Evolutionary conservation across 2,888 invertebrate species (phyloP), one percentile per base, ranked within the genome.

Genomic region (Perdita meconis): DNA sequence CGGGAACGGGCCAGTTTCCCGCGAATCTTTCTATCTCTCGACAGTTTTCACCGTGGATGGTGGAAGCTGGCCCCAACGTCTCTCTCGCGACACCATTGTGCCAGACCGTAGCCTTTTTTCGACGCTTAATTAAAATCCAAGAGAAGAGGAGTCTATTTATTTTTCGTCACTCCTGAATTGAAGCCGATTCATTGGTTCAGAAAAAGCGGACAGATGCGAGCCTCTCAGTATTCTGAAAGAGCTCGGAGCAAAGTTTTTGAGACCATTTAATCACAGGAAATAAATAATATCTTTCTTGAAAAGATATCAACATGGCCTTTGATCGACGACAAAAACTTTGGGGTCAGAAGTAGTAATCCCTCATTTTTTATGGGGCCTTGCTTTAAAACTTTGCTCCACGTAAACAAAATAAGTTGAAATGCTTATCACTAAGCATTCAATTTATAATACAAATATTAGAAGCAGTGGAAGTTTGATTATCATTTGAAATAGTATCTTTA

Each of bases 41-140:
- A 34, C 47, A 13, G 57, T 26, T 51, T 36, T 30, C 24, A 5
- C 10, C 34, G 22, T 30, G 3, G 5, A 5, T 3, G 34, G 12
- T 47, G 44, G 16, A 6, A 69, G 34, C 30, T 64, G 60, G 47
- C 44, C 12, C 10, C 3, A 19, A 30, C 13, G 12, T 3, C 59
- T 36, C 34, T 50, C 19, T 42, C 59, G 56, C 24, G 34, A 64
- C 51, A 60, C 60, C 61, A 79, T 78, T 71, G 73, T 79, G 12
- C 61, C n/a, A 6, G 16, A 47, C 10, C 40, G 22, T 19, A 22
- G 51, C 26, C 70, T 38, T 63, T 69, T 70, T 59, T 60, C 10
- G 22, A 53, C 44, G 59, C 65, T 78, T 78, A 80, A 80, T 80
- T 80, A 78, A 78, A 71, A 78, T 67, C 56, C 60, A 0, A 47